Conservation (phyloP, 2,113 vertebrate genomes). For the Campylomormyrus tamandua region DNA sequence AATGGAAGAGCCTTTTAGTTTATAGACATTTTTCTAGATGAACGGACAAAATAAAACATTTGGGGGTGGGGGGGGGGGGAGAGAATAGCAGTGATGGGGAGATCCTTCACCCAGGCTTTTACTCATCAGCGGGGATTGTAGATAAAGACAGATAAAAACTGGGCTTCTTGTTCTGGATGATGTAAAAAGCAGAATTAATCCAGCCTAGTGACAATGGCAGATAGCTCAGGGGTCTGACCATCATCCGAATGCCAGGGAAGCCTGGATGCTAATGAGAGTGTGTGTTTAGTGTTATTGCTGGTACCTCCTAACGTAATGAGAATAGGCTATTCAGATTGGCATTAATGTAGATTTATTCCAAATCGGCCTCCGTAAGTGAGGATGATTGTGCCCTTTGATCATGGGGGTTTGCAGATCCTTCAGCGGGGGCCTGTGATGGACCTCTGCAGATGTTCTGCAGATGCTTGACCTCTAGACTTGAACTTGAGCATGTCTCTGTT, state of each 20-base stretch:
- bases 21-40: neutral
- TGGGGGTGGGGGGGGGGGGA: too few species aligned
- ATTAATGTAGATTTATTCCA: slow-evolving; percentile 5
- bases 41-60: slow-evolving; percentile 6
- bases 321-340: neutral
- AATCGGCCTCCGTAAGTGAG: slow-evolving; percentile 1
- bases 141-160: neutral
- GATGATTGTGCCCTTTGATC: slow-evolving; percentile 7
- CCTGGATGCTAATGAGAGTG: neutral
- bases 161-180: neutral
- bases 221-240: neutral
- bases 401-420: neutral
- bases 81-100: neutral
- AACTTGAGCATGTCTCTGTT: neutral
- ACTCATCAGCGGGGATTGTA: neutral
- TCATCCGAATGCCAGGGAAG: neutral
- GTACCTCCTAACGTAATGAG: neutral
- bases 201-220: neutral
- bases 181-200: slow-evolving; percentile 7
- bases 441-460: slow-evolving; percentile 14
- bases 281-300: neutral
- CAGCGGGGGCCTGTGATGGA: neutral
- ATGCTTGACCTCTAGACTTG: neutral
- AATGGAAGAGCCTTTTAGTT: slow-evolving; percentile 41
- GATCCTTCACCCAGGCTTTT: neutral